phyloP scores from a whole-genome alignment of 2,888 invertebrate species.

The Lepas anatifera region DNA sequence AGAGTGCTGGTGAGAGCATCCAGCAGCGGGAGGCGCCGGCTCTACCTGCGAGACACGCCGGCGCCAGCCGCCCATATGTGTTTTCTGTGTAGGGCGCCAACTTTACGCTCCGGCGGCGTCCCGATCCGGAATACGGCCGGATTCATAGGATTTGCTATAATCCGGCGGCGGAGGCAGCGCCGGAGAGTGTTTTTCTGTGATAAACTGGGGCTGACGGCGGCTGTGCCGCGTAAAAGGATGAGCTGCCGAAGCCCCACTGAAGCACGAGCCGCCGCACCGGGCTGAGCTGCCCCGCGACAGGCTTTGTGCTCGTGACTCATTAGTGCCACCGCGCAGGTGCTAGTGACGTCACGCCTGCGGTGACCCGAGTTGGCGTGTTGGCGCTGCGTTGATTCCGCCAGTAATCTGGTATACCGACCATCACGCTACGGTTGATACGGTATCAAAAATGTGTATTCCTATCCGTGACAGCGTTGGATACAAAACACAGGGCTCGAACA shows the following conservation, averaged over 20 bases:
- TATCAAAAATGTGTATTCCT: too few relatives aligned
- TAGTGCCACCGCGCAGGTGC: too few relatives aligned
- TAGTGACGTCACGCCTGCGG: too few relatives aligned
- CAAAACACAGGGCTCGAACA: too few relatives aligned
- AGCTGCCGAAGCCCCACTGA: conserved; percentile 3
- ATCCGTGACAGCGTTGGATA: too few relatives aligned
- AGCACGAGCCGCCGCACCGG: background rate
- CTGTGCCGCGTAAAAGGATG: background rate
- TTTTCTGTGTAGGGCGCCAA: background rate
- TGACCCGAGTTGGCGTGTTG: too few relatives aligned
- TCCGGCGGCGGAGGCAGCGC: background rate
- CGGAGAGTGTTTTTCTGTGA: conserved; percentile 11
- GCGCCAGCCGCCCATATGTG: background rate
- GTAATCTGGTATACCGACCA: too few relatives aligned
- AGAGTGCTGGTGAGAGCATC: too few relatives aligned
- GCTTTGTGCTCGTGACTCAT: background rate
- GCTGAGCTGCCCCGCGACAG: background rate
- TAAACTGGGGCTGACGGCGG: conserved; percentile 1
- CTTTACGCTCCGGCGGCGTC: background rate
- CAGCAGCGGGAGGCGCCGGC: too few relatives aligned
- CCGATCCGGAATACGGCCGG: conserved; percentile 6
- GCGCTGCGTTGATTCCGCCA: too few relatives aligned
- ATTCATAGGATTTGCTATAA: conserved; percentile 11
- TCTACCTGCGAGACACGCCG: background rate
- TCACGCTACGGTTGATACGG: too few relatives aligned